A percentile compares a stretch with the other conserved stretches of the same genome.
phyloP scores from a whole-genome alignment of 2,888 invertebrate genomes.

The Pediacus dermestoides region DNA sequence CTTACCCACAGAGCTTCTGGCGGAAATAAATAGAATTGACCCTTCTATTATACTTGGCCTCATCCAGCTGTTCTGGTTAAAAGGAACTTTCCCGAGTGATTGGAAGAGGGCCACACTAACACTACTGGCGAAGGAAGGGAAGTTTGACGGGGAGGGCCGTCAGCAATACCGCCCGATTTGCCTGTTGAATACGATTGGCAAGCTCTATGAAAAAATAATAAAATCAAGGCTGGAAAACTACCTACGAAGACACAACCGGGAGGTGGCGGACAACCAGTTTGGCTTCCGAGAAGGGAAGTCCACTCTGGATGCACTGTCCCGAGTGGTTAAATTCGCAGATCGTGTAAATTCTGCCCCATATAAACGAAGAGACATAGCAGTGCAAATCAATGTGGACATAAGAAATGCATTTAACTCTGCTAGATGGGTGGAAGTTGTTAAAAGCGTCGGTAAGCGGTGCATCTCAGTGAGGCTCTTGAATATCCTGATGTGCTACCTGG shows the following conservation, averaged over 20 bases:
- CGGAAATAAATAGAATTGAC: background rate
- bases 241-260: background rate
- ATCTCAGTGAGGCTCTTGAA: background rate
- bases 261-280: background rate
- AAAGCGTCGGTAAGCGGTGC: background rate
- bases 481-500: background rate
- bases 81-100: background rate
- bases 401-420: slow-evolving; percentile 3
- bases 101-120: no score
- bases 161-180: slow-evolving; percentile 4
- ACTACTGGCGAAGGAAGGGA: no score
- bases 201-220: slow-evolving; percentile 1
- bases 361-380: background rate
- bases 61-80: background rate
- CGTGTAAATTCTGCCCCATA: no score
- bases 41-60: background rate
- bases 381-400: background rate
- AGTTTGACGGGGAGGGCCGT: no score
- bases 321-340: slow-evolving; percentile 13
- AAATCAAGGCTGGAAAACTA: background rate
- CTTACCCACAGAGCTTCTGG: background rate
- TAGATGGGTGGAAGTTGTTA: background rate
- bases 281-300: background rate
- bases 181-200: slow-evolving; percentile 4
- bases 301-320: slow-evolving; percentile 5